Evolutionary conservation across 2,888 invertebrate species (phyloP), one percentile per base, ranked within the genome.

Genomic region (Chrysomela aeneicollis): DNA sequence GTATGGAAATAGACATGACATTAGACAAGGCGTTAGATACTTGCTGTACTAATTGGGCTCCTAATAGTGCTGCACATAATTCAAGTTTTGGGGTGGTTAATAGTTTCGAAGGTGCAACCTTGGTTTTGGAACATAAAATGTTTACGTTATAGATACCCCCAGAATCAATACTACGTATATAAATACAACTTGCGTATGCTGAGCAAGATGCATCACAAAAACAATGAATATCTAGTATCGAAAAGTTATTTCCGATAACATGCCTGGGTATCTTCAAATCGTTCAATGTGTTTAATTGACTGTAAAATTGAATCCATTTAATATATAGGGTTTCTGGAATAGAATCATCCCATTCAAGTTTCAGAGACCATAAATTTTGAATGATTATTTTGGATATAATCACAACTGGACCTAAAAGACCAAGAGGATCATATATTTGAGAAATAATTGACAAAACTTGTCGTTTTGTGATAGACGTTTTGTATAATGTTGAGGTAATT

Each of bases 81-180:
- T 63, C 62, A 10, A 65, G 52, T 59, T 59, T 59, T 17, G 68
- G 62, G 30, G 63, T 54, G 10, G 52, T 62, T 26, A 61, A 35
- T 17, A 53, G 15, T 53, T 66, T 66, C 55, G 66, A 59, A 17
- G 63, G 68, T 17, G 63, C 59, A 10, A 63, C 63, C 50, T 66
- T 66, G 15, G 64, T 50, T 57, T 64, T 64, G 12, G 68, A 54
- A 47, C 58, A 64, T 47, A 66, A 30, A 9, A 68, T 18, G 17
- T 53, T 8, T 42, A 26, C 12, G 19, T 46, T 17, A 22, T 30
- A 46, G 30, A 52, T 32, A n/a, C 22, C 47, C 8, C 8, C 12
- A 26, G 30, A n/a, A 57, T 21, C 21, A 15, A 37, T 12, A 12
- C 59, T 62, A n/a, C 61, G 9, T 15, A 57, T n/a, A 57, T 62